Evolutionary conservation across 2,113 vertebrate genomes (phyloP).

Genomic region (Coracopsis vasa): DNA sequence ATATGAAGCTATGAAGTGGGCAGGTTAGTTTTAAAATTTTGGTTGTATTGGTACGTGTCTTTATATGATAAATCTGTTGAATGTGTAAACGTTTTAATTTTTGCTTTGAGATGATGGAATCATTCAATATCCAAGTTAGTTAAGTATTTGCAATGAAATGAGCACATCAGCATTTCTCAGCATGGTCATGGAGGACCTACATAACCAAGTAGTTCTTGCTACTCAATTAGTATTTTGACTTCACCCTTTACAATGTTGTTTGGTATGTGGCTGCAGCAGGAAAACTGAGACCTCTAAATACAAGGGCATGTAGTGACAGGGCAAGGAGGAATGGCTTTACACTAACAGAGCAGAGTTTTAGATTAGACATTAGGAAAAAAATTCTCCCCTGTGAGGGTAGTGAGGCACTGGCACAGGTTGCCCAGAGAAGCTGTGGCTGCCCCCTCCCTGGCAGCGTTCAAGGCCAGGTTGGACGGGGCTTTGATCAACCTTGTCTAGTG

Average conservation of each 20-base stretch:
- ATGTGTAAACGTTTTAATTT: fast-evolving
- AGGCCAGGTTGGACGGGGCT: not conserved
- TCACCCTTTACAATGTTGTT: not conserved
- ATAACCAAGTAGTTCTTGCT: not conserved
- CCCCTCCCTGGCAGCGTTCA: not conserved
- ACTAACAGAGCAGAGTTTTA: not conserved
- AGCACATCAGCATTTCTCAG: not conserved
- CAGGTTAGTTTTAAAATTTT: constrained; percentile 76
- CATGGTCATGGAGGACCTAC: not conserved
- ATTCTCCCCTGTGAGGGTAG: not conserved
- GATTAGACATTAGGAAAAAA: not conserved
- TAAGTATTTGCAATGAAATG: not conserved
- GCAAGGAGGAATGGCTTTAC: not conserved
- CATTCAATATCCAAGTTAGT: not conserved
- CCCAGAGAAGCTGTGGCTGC: not conserved
- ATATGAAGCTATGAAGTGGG: constrained; percentile 89
- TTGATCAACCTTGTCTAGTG: not conserved
- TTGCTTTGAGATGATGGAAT: not conserved
- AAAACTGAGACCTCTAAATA: not conserved
- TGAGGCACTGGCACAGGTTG: not conserved
- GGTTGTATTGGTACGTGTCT: not conserved
- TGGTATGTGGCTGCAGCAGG: not conserved
- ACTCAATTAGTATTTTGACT: not conserved
- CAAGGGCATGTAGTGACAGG: not conserved
- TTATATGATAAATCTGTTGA: not conserved